Base-by-base conservation (phyloP, 2,888 invertebrate genomes). In the Drymonia ruficornis region DNA sequence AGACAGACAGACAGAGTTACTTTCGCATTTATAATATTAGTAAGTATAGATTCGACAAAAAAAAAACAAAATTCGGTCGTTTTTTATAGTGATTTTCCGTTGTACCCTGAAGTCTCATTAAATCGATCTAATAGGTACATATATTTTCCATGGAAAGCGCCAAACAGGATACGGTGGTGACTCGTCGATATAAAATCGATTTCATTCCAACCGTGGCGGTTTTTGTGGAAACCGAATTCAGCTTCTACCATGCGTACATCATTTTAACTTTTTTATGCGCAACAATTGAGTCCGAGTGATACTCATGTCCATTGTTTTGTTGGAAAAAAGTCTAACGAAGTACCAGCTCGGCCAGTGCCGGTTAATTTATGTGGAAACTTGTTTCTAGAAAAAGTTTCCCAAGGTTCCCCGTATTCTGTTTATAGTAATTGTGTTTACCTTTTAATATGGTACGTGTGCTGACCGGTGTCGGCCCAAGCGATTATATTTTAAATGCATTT, bases 281-380 rank as follows among this genome's bases (percentile, higher is more conserved):
- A 43, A 55, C 47, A 18, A 43, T 43, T 43, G 18, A 50, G 48
- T 55, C 46, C 53, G 61, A 68, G 65, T 63, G 61, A 67, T 61
- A 65, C 67, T 64, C 72, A 60, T 49, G 55, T 36, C 73, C 63
- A 78, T 80, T 81, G 79, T 80, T 71, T 72, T 59, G 58, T 62
- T 53, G 53, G 55, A 61, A 63, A 81, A 70, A 73, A 80, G 61
- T 56, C 60, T 52, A 66, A 70, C 70, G 67, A 67, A 65, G 56
- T 60, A 63, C 48, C 48, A 58, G 54, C 54, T 50, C 55, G 55
- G 52, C 60, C 50, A 56, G 40, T 55, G 48, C 43, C 31, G 8
- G 23, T 36, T 54, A 68, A 68, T 62, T 61, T 59, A 61, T 62
- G 49, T 63, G 58, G 58, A 66, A 67, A 72, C 56, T 62, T 57